Conservation (phyloP, 2,113 vertebrate species). For the Spheniscus mendiculus region DNA sequence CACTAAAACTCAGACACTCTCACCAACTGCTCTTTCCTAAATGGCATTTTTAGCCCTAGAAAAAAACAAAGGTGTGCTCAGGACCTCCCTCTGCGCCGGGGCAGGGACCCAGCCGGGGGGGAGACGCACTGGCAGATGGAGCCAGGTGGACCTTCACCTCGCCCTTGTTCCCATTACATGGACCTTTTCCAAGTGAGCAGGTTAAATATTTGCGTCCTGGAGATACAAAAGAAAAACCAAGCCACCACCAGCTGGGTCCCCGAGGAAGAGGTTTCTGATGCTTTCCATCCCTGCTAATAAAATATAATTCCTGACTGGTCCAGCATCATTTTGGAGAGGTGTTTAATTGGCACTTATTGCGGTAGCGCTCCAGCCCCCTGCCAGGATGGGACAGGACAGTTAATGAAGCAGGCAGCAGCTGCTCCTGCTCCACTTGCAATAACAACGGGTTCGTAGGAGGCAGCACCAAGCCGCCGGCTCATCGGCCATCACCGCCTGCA, state of each 20-base stretch:
- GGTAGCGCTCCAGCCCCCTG: not conserved
- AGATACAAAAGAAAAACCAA: not conserved
- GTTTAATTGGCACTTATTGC: not conserved
- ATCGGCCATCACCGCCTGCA: not conserved
- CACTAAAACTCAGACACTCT: accelerated
- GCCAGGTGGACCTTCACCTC: not conserved
- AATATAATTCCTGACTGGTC: not conserved
- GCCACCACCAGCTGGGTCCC: not conserved
- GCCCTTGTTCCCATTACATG: accelerated
- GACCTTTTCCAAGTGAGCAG: not conserved
- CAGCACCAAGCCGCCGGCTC: not conserved
- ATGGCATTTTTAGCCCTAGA: not conserved
- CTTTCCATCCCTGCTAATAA: not conserved
- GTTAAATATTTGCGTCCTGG: not conserved
- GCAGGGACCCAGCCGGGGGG: not conserved
- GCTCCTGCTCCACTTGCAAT: not conserved
- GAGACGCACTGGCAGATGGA: accelerated
- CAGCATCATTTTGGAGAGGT: not conserved
- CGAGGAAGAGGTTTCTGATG: not conserved
- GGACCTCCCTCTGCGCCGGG: not conserved
- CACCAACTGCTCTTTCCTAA: not conserved
- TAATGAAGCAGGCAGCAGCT: not conserved
- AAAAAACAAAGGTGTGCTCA: not conserved
- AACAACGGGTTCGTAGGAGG: accelerated
- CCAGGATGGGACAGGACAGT: not conserved